Evolutionary conservation across 2,797 vertebrate species (phyloP).

Genomic region (Glyptemys insculpta): DNA sequence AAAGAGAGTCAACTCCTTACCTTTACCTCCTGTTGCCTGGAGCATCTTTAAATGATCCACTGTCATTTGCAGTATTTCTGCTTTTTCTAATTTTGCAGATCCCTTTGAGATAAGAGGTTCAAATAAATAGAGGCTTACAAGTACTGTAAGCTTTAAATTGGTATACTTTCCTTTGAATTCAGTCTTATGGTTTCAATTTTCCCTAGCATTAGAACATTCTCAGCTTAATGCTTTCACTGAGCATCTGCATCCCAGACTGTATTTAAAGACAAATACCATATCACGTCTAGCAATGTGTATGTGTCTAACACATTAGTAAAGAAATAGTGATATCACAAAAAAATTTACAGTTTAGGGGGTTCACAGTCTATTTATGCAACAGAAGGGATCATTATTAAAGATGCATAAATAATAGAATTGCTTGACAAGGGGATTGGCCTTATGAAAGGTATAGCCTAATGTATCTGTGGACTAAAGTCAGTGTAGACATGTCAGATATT

Average conservation of each 20-base stretch:
- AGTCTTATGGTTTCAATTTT: slow-evolving; percentile 73
- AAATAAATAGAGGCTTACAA: slow-evolving; percentile 71
- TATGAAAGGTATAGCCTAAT: neutral
- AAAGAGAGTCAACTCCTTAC: slow-evolving; percentile 77
- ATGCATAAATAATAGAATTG: neutral
- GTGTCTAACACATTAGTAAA: neutral
- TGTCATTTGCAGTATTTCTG: slow-evolving; percentile 97
- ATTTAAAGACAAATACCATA: neutral
- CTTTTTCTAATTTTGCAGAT: slow-evolving; percentile 97
- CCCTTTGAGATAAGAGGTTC: slow-evolving; percentile 84
- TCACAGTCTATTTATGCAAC: neutral
- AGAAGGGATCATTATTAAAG: neutral
- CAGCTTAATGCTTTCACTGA: slow-evolving; percentile 58
- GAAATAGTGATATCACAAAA: neutral
- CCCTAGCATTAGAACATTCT: slow-evolving; percentile 64
- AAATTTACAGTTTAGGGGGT: neutral
- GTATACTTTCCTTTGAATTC: slow-evolving; percentile 61
- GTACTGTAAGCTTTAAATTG: slow-evolving; percentile 68
- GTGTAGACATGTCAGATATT: neutral
- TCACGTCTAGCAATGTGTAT: neutral
- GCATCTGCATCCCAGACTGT: slow-evolving; percentile 72
- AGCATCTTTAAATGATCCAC: slow-evolving; percentile 98
- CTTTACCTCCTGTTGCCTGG: slow-evolving; percentile 93
- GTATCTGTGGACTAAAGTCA: neutral
- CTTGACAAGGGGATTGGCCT: neutral